These are phyloP conservation scores for Zaprionus gabonicus DNA, from an alignment of 1,140 invertebrate species.

Conservation along the genomic window DNA sequence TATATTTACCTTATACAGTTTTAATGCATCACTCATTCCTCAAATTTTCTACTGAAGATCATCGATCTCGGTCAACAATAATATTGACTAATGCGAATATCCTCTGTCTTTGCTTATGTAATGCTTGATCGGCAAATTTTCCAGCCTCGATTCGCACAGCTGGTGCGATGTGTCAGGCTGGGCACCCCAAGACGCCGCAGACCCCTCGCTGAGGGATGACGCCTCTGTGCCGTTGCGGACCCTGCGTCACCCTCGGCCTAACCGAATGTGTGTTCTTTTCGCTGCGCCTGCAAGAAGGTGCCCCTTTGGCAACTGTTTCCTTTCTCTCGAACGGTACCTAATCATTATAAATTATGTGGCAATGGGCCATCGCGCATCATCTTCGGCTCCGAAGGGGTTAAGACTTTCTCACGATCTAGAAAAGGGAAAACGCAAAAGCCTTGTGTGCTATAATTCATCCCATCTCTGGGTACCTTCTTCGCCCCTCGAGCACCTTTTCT, in stretches of 20 bases:
- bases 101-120: conserved; percentile 14
- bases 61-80: neutral
- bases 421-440: conserved; percentile 49
- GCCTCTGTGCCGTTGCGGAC: conserved; percentile 53
- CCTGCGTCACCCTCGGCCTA: conserved; percentile 49
- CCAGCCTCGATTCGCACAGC: conserved; percentile 41
- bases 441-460: conserved; percentile 54
- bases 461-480: conserved; percentile 16
- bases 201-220: conserved; percentile 69
- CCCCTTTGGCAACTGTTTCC: conserved; percentile 71
- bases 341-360: conserved; percentile 83
- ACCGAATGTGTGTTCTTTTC: conserved; percentile 45
- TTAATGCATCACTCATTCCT: neutral
- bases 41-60: neutral
- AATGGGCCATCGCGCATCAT: conserved; percentile 37
- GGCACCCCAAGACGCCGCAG: conserved; percentile 34
- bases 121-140: conserved; percentile 28
- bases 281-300: conserved; percentile 49
- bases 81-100: conserved; percentile 14
- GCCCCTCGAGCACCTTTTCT: neutral
- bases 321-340: conserved; percentile 56
- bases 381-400: conserved; percentile 63
- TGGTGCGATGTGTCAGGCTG: conserved; percentile 19
- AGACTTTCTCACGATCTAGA: conserved; percentile 75
- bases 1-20: no score